A percentile compares a stretch with the other conserved stretches of the same genome.
Conservation (phyloP, 2,113 vertebrate species). For the Tiliqua scincoides region DNA sequence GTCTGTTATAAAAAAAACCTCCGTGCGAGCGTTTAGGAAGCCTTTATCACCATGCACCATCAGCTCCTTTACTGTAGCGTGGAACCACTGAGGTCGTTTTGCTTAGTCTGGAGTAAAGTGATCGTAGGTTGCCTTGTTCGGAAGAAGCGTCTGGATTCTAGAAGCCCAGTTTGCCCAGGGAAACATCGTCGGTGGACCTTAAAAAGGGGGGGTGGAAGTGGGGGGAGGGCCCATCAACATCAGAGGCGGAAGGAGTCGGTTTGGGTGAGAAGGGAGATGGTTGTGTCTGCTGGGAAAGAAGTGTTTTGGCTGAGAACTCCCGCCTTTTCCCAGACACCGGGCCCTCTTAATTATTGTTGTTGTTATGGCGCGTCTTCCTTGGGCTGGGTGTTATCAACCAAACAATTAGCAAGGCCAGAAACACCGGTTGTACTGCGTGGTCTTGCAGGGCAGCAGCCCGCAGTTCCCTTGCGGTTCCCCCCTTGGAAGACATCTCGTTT, state of each 20-base stretch:
- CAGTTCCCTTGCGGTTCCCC: neutral
- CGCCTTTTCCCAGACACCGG: neutral
- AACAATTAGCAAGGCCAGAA: constrained; percentile 12
- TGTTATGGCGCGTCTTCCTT: neutral
- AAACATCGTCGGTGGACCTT: neutral
- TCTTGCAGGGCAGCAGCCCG: neutral
- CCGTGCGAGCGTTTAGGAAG: neutral
- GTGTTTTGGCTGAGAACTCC: neutral
- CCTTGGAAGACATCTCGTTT: too few relatives aligned
- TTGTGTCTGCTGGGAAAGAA: neutral
- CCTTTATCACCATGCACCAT: neutral
- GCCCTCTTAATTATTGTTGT: constrained; percentile 14
- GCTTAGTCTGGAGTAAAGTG: neutral
- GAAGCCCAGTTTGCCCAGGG: neutral
- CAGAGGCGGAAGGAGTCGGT: neutral
- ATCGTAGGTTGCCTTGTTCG: too few relatives aligned
- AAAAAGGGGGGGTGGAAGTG: too few relatives aligned
- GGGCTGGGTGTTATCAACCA: neutral
- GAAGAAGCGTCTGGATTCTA: neutral
- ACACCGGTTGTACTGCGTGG: neutral
- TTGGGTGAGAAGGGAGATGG: neutral
- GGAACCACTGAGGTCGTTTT: too few relatives aligned
- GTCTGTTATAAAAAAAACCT: too few relatives aligned
- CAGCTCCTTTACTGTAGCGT: neutral
- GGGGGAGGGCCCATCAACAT: too few relatives aligned